Percentiles rank a stretch among this genome's conserved stretches.
phyloP scores from a whole-genome alignment of 2,113 vertebrate species.

The Caretta caretta region DNA sequence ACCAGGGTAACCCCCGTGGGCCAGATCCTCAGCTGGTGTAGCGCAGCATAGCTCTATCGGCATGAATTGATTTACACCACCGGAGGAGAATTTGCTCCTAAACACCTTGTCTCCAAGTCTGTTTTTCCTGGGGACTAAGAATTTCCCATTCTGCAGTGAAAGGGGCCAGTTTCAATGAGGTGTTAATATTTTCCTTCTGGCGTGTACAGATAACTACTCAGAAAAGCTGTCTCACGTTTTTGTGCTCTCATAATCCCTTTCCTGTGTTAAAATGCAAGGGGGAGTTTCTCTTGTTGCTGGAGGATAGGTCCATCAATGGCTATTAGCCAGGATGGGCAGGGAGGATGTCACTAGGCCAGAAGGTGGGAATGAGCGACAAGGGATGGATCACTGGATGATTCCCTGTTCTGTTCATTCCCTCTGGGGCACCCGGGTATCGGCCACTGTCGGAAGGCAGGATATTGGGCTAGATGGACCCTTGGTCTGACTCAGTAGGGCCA shows the following conservation, averaged over 20 bases:
- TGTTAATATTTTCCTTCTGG: slow-evolving; percentile 33
- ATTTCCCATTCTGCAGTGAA: neutral
- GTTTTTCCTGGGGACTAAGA: slow-evolving; percentile 1
- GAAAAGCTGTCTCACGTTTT: slow-evolving; percentile 45
- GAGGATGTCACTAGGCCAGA: no score
- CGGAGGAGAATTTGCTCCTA: neutral
- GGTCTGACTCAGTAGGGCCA: no score
- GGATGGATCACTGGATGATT: no score
- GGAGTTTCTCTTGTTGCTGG: slow-evolving; percentile 63
- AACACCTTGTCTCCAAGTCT: neutral
- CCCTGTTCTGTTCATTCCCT: no score
- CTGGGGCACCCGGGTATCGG: no score
- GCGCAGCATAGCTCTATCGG: neutral
- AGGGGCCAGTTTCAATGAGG: slow-evolving; percentile 39
- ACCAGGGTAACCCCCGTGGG: neutral
- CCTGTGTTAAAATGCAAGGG: slow-evolving; percentile 57
- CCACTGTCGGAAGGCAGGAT: no score
- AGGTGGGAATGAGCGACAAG: no score
- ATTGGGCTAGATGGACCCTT: no score
- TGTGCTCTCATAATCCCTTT: slow-evolving; percentile 65
- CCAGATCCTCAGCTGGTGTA: neutral
- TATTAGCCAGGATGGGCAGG: no score
- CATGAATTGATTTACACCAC: neutral
- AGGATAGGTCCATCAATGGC: no score
- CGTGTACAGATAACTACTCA: neutral